Evolutionary conservation across 2,888 invertebrate species (phyloP).

Genomic region (Dioctria linearis): DNA sequence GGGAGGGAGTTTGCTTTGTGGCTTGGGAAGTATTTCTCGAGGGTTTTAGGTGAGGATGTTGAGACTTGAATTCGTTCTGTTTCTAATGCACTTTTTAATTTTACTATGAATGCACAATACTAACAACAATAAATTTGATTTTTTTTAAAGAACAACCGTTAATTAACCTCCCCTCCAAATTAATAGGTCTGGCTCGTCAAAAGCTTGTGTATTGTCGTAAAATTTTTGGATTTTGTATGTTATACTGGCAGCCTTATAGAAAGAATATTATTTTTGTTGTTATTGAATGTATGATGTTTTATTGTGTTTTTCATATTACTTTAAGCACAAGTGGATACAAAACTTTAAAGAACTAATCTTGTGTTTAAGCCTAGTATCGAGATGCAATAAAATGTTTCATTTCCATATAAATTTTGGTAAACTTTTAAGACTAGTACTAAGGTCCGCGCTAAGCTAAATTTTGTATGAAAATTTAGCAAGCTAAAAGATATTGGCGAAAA

Average conservation of each 20-base stretch:
- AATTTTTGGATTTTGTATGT: not conserved
- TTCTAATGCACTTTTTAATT: no score
- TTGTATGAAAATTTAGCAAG: no score
- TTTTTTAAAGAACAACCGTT: not conserved
- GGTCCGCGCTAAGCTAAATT: no score
- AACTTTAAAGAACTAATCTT: not conserved
- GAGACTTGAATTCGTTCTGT: no score
- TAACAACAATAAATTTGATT: not conserved
- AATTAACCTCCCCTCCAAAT: constrained; percentile 14
- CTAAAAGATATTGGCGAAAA: no score
- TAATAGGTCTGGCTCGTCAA: constrained; percentile 23
- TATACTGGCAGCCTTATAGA: not conserved
- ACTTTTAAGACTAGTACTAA: no score
- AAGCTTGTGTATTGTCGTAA: constrained; percentile 31
- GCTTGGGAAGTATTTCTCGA: no score
- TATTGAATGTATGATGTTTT: constrained; percentile 13
- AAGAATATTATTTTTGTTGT: not conserved
- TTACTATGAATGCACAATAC: not conserved
- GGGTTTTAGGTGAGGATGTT: not conserved
- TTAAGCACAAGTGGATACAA: not conserved
- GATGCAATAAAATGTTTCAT: no score
- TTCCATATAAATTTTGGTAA: no score
- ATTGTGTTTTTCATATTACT: not conserved
- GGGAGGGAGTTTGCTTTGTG: no score
- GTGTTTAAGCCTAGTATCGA: no score